A percentile compares a stretch with the other conserved stretches of the same genome.
Conservation (phyloP, 2,797 vertebrate species). For the Pachyuromys duprasi region DNA sequence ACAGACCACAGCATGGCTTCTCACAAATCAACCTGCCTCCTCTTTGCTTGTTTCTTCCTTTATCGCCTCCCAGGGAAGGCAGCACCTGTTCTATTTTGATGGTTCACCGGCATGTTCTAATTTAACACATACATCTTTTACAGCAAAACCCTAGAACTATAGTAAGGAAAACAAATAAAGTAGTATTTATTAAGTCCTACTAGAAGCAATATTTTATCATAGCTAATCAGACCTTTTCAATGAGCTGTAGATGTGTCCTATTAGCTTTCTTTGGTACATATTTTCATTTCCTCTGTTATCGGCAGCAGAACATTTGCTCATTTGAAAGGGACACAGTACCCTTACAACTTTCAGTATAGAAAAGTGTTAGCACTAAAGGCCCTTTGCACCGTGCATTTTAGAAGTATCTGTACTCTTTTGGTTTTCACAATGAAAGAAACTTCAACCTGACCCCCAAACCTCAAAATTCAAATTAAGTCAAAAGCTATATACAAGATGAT, state of each 20-base stretch:
- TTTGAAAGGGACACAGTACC: conserved; percentile 21
- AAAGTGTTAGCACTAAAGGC: not conserved
- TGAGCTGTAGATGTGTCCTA: conserved; percentile 2
- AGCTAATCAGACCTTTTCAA: not conserved
- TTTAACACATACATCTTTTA: not conserved
- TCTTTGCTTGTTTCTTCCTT: not conserved
- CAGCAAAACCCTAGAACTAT: not conserved
- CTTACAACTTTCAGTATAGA: conserved; percentile 23
- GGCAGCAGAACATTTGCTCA: not conserved
- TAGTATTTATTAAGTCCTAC: not conserved
- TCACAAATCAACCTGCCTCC: not conserved
- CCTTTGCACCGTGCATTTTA: conserved; percentile 21
- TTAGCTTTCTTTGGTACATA: conserved; percentile 1
- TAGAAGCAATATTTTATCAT: not conserved
- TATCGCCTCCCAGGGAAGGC: not conserved
- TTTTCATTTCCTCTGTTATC: not conserved
- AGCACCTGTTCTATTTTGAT: not conserved
- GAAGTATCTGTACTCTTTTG: not conserved
- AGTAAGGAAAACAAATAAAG: not conserved
- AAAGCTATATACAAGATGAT: not conserved
- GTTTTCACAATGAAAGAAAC: not conserved
- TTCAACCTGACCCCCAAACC: not conserved
- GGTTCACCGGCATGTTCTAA: not conserved
- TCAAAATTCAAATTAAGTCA: conserved; percentile 39
- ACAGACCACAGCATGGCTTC: not conserved